These are phyloP conservation scores for Nephotettix cincticeps DNA, from an alignment of 1,140 invertebrate genomes.

Conservation along the genomic window DNA sequence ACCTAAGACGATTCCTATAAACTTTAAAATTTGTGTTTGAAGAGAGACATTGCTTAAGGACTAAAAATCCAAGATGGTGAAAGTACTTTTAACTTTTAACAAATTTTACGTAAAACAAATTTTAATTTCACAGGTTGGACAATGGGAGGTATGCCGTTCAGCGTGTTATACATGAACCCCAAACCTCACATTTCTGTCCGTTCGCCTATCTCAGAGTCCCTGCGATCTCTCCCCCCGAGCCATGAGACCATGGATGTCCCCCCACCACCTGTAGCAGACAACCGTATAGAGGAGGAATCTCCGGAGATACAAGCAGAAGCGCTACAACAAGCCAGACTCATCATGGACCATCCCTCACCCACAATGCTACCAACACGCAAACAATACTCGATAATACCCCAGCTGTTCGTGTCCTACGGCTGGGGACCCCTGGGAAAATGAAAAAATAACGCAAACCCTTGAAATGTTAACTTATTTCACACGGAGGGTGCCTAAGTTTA, in stretches of 20 bases:
- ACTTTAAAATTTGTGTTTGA: no score
- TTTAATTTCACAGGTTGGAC: slow-evolving; percentile 24
- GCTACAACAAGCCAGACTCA: neutral
- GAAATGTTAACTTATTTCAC: neutral
- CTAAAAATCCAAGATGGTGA: no score
- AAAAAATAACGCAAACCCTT: neutral
- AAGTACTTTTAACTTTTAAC: no score
- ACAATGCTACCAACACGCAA: slow-evolving; percentile 17
- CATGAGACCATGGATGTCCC: neutral
- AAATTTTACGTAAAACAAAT: no score
- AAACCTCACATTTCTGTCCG: slow-evolving; percentile 20
- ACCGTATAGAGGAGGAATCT: neutral
- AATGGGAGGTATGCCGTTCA: slow-evolving; percentile 50
- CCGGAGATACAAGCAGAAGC: slow-evolving; percentile 11
- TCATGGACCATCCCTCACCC: neutral
- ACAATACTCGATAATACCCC: slow-evolving; percentile 52
- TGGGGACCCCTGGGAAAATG: slow-evolving; percentile 42
- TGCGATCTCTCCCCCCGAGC: neutral
- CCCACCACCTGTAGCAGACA: neutral
- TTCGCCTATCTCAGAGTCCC: slow-evolving; percentile 5
- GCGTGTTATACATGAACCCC: slow-evolving; percentile 48
- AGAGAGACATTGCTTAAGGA: no score
- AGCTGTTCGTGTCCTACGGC: slow-evolving; percentile 53
- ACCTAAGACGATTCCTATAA: no score
- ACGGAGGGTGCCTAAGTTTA: neutral